A percentile compares a stretch with the other conserved stretches of the same genome.
Conservation (phyloP, 2,888 invertebrate genomes). For the Drosophila subquinaria region DNA sequence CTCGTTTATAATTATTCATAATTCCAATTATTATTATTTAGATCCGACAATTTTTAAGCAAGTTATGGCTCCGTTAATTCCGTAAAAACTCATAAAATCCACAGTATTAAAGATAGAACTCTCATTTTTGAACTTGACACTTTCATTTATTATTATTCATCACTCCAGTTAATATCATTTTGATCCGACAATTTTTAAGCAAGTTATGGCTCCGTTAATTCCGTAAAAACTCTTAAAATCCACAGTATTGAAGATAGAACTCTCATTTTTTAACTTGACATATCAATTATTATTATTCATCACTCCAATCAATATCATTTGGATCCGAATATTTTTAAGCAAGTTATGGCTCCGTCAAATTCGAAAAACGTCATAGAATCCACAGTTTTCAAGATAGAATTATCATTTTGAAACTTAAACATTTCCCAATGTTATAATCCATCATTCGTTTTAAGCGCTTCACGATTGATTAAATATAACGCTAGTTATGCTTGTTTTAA, state of each 20-base stretch:
- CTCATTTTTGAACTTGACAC: too few relatives aligned
- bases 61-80: too few relatives aligned
- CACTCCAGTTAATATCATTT: not conserved
- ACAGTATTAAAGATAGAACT: too few relatives aligned
- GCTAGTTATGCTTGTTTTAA: not conserved
- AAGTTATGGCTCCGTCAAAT: too few relatives aligned
- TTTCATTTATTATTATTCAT: not conserved
- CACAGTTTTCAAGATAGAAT: too few relatives aligned
- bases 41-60: too few relatives aligned
- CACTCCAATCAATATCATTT: not conserved
- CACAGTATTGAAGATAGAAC: not conserved
- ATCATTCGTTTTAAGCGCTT: not conserved
- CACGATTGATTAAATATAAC: not conserved
- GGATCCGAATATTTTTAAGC: too few relatives aligned
- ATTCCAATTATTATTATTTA: not conserved
- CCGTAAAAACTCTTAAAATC: not conserved
- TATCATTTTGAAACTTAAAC: too few relatives aligned
- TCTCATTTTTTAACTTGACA: not conserved
- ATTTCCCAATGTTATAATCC: too few relatives aligned
- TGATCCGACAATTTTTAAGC: not conserved
- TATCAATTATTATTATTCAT: not conserved
- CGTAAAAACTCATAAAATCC: too few relatives aligned
- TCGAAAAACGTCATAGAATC: too few relatives aligned
- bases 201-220: not conserved
- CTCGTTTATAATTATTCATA: not conserved